Base-by-base conservation (phyloP, 1,140 invertebrate genomes). In the Bombus breviceps region DNA sequence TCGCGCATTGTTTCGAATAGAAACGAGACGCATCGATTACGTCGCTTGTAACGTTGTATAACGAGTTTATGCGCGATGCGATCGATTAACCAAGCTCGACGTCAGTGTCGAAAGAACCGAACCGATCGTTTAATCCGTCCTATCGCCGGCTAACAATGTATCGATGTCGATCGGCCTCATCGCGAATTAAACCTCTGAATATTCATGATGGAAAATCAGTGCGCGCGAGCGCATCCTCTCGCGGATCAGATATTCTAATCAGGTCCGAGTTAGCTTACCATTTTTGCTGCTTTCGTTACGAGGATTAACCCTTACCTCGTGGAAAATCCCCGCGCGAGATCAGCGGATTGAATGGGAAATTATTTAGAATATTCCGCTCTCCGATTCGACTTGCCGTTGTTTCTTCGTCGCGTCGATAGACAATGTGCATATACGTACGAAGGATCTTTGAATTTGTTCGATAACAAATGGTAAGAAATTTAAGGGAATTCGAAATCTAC, bases 131-230 rank as follows among this genome's bases (percentile, higher is more conserved):
- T 85, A 85, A 85, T 85, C 84, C 69, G 25, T 57, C 34, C 69
- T 59, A 74, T 81, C 78, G 62, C 71, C 32, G 18, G 43, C 57
- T 80, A 85, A 85, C 83, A 68, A 80, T 85, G 84, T 81, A 85
- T 85, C 79, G 69, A 43, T 73, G 71, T 81, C 78, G 84, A 81
- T 81, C 84, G 78, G 84, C 71, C 71, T 85, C 84, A 68, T 85
- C 79, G 79, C 41, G 79, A 85, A 69, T 85, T 85, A 85, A 85
- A n/a, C 84, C 77, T 3, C 47, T 81, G 84, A 85, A 85, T 85
- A 85, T 85, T 85, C 84, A 85, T 85, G 84, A 68, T 15, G 43
- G 47, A 57, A 75, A 85, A 85, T 85, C 78, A 75, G 68, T 64
- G 62, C 53, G 34, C 47, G 66, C 83, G 15, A 22, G 3, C 25